Percentiles rank a stretch among this genome's conserved stretches.
Evolutionary conservation across 2,113 vertebrate species (phyloP).

Genomic region (Myodes glareolus): DNA sequence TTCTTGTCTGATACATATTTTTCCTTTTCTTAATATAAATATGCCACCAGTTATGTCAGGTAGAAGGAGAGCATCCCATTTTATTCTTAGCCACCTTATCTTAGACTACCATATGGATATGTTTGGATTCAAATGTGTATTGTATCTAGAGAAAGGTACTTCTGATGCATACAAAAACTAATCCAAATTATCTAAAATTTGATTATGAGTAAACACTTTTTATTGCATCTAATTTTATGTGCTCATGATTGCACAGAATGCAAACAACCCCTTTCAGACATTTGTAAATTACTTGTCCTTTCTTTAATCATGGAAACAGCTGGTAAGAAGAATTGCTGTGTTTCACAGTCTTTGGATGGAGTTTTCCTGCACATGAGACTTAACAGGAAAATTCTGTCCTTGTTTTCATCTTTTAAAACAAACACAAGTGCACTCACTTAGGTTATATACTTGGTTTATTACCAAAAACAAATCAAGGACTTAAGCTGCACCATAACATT

Average conservation of each 20-base stretch:
- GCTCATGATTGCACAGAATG: neutral
- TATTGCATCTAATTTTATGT: neutral
- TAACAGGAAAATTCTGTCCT: neutral
- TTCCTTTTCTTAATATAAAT: neutral
- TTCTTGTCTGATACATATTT: neutral
- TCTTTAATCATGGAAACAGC: neutral
- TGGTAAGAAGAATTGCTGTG: neutral
- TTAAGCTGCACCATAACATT: neutral
- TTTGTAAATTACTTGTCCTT: conserved; percentile 12
- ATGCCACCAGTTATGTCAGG: neutral
- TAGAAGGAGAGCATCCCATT: neutral
- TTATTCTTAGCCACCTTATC: neutral
- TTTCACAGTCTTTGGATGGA: neutral
- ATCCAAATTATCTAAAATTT: conserved; percentile 33
- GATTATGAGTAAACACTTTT: neutral
- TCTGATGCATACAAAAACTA: neutral
- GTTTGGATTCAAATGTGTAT: neutral
- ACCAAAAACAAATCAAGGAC: neutral
- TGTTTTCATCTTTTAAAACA: conserved; percentile 28
- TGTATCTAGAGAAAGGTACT: neutral
- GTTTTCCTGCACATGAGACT: neutral
- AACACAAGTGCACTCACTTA: neutral
- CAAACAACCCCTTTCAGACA: neutral
- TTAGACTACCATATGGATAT: neutral
- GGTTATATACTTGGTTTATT: neutral